Percentiles rank a stretch among this genome's conserved stretches.
Conservation (phyloP, 1,140 invertebrate genomes). For the Drosophila grimshawi region DNA sequence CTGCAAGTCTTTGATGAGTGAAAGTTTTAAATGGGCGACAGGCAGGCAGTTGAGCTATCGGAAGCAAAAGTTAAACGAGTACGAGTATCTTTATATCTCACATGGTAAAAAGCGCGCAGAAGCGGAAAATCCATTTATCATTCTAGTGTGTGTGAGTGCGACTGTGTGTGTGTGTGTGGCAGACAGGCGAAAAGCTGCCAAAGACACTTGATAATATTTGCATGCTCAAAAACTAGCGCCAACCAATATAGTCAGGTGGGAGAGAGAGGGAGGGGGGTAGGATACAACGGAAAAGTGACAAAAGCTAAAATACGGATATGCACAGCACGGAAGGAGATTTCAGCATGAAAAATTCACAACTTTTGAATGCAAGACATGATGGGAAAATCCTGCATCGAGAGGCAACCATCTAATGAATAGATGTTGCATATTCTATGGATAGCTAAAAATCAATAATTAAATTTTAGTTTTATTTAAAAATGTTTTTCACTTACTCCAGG, state of each 20-base stretch:
- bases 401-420: too few relatives aligned
- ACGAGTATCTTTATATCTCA: slow-evolving; percentile 3
- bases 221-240: slow-evolving; percentile 30
- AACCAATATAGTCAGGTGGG: slow-evolving; percentile 21
- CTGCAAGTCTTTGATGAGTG: not conserved
- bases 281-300: slow-evolving; percentile 3
- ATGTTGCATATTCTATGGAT: too few relatives aligned
- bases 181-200: slow-evolving; percentile 26
- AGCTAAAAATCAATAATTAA: too few relatives aligned
- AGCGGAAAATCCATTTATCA: slow-evolving; percentile 50
- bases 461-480: too few relatives aligned
- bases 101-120: slow-evolving; percentile 14
- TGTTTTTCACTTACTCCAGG: too few relatives aligned
- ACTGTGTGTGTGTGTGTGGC: not conserved
- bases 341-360: not conserved
- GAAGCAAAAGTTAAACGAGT: slow-evolving; percentile 24
- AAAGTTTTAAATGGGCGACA: slow-evolving; percentile 2
- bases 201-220: slow-evolving; percentile 45
- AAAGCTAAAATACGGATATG: not conserved
- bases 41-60: not conserved
- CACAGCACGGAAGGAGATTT: slow-evolving; percentile 1
- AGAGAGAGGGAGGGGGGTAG: not conserved
- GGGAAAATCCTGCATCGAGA: too few relatives aligned
- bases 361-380: too few relatives aligned
- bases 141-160: slow-evolving; percentile 1